Evolutionary conservation across 2,113 vertebrate genomes (phyloP).

Genomic region (Lucifuga dentata): DNA sequence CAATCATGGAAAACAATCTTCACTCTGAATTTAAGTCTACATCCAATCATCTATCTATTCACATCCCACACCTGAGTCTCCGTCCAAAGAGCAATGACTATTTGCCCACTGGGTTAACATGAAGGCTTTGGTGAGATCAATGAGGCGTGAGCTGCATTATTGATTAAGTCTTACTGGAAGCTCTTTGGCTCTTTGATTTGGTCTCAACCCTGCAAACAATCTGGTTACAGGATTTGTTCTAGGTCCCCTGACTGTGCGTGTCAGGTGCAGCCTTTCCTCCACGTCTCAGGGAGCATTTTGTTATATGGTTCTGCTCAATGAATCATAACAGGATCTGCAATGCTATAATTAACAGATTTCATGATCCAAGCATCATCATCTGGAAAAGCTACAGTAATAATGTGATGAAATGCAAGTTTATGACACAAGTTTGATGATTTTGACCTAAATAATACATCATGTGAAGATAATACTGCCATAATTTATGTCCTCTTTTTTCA

Average conservation of each 20-base stretch:
- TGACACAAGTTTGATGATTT: not conserved
- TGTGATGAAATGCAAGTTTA: too few species aligned
- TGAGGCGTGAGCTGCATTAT: constrained; percentile 32
- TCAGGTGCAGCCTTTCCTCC: not conserved
- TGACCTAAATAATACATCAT: constrained; percentile 4
- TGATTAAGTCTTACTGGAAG: constrained; percentile 37
- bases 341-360: constrained; percentile 40
- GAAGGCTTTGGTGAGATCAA: constrained; percentile 7
- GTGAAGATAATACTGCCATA: too few species aligned
- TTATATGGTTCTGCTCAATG: not conserved
- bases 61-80: not conserved
- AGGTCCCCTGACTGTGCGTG: not conserved
- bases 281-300: constrained; percentile 14
- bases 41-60: not conserved
- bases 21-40: constrained; percentile 3
- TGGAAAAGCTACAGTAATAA: not conserved
- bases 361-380: constrained; percentile 20
- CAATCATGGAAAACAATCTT: not conserved
- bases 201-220: not conserved
- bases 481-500: too few species aligned
- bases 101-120: constrained; percentile 13
- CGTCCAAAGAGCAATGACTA: constrained; percentile 1
- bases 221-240: constrained; percentile 16
- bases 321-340: constrained; percentile 29
- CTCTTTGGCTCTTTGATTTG: constrained; percentile 28